Percentiles rank a stretch among this genome's conserved stretches.
phyloP scores from a whole-genome alignment of 2,113 vertebrate genomes.

The Pao palembangensis region DNA sequence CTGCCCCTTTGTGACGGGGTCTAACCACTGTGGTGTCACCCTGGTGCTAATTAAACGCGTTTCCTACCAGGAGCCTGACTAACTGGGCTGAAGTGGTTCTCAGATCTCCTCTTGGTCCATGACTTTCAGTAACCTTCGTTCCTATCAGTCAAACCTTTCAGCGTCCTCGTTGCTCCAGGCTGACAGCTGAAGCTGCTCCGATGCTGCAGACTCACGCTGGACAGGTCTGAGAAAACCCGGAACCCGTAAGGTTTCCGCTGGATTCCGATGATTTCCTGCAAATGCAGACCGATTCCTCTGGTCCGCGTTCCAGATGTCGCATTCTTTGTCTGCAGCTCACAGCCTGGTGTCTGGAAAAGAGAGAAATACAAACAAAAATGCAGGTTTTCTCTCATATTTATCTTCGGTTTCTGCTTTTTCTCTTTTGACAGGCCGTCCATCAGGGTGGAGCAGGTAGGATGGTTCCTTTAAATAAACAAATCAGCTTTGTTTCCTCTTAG shows the following conservation, averaged over 20 bases:
- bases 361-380: no score
- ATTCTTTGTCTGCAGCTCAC: slow-evolving; percentile 3
- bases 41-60: no score
- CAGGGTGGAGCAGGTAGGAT: slow-evolving; percentile 79
- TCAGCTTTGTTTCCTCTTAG: no score
- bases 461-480: no score
- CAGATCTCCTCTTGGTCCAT: neutral
- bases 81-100: no score
- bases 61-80: no score
- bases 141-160: slow-evolving; percentile 16
- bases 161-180: neutral
- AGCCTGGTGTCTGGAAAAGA: no score
- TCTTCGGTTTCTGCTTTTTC: neutral
- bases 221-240: slow-evolving; percentile 13
- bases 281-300: slow-evolving; percentile 2
- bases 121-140: neutral
- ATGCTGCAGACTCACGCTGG: neutral
- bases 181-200: neutral
- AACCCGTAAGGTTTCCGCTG: slow-evolving; percentile 13
- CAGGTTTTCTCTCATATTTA: no score
- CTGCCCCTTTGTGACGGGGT: no score
- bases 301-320: slow-evolving; percentile 9
- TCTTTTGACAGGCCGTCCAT: slow-evolving; percentile 75
- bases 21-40: no score
- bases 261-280: neutral